These are phyloP conservation scores for Pollenia labialis DNA, from an alignment of 2,888 invertebrate genomes.

Conservation along the genomic window DNA sequence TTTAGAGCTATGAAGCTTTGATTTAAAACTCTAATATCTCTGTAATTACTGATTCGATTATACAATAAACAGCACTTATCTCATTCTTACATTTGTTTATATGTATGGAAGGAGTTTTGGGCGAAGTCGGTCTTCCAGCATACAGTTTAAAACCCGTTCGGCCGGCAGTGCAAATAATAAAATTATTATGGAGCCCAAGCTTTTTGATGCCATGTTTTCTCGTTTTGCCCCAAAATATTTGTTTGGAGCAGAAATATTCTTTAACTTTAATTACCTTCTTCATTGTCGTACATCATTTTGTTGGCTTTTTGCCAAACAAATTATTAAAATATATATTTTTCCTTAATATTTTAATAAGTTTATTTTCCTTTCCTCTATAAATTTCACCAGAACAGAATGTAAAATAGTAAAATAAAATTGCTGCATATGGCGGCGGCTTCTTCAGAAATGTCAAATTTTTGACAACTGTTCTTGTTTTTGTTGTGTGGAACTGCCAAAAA, in stretches of 20 bases:
- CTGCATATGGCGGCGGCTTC: slow-evolving; percentile 7
- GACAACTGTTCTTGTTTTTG: not conserved
- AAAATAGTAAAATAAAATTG: slow-evolving; percentile 25
- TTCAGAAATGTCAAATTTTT: slow-evolving; percentile 20
- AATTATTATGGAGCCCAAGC: slow-evolving; percentile 51
- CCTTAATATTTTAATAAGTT: not conserved
- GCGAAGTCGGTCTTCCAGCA: no score
- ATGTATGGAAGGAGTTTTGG: no score
- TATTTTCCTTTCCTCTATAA: slow-evolving; percentile 26
- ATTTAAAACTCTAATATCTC: no score
- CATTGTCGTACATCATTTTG: slow-evolving; percentile 83
- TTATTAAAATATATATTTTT: slow-evolving; percentile 9
- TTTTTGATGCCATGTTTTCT: slow-evolving; percentile 77
- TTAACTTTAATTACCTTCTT: slow-evolving; percentile 80
- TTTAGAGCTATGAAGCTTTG: no score
- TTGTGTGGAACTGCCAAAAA: not conserved
- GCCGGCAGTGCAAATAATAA: not conserved
- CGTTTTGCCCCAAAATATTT: not conserved
- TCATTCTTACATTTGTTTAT: no score
- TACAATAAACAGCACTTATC: no score
- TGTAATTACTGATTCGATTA: no score
- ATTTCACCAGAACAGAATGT: slow-evolving; percentile 28
- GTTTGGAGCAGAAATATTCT: not conserved
- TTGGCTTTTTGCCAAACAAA: slow-evolving; percentile 66
- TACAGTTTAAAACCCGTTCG: no score